Conservation (phyloP, 1,140 invertebrate genomes). For the Probaryconus sp. region DNA sequence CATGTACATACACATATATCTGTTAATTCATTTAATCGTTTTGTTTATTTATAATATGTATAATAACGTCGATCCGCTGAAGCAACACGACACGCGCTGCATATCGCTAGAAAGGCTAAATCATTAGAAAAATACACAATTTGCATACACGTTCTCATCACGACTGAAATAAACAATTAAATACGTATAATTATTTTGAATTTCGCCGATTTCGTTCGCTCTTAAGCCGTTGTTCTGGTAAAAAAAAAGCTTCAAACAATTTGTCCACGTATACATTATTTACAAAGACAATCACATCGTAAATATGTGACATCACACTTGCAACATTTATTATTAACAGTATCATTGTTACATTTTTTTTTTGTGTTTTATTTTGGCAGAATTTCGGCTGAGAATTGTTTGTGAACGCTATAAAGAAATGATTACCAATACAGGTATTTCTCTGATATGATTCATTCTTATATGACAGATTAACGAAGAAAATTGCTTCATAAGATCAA, state of each 20-base stretch:
- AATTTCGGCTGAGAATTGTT: constrained; percentile 11
- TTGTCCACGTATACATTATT: constrained; percentile 4
- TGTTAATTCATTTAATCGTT: constrained; percentile 49
- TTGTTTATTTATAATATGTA: constrained; percentile 62
- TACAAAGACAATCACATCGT: constrained; percentile 25
- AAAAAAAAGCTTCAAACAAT: not conserved
- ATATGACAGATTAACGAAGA: constrained; percentile 9
- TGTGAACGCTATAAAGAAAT: constrained; percentile 6
- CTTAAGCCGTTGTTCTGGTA: not conserved
- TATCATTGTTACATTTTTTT: constrained; percentile 5
- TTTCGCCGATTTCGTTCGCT: no score
- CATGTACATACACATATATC: constrained; percentile 59
- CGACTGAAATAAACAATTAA: no score
- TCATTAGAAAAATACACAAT: constrained; percentile 77
- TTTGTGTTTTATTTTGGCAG: constrained; percentile 13
- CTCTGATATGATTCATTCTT: constrained; percentile 32
- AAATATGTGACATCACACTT: constrained; percentile 12
- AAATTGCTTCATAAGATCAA: constrained; percentile 45
- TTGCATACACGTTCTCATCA: constrained; percentile 53
- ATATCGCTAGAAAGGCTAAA: constrained; percentile 63
- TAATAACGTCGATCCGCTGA: constrained; percentile 59
- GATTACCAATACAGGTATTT: not conserved
- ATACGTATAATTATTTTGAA: no score
- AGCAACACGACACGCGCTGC: constrained; percentile 48
- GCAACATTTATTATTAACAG: constrained; percentile 10